Conservation (phyloP, 2,888 invertebrate genomes). For the Diploptera punctata region DNA sequence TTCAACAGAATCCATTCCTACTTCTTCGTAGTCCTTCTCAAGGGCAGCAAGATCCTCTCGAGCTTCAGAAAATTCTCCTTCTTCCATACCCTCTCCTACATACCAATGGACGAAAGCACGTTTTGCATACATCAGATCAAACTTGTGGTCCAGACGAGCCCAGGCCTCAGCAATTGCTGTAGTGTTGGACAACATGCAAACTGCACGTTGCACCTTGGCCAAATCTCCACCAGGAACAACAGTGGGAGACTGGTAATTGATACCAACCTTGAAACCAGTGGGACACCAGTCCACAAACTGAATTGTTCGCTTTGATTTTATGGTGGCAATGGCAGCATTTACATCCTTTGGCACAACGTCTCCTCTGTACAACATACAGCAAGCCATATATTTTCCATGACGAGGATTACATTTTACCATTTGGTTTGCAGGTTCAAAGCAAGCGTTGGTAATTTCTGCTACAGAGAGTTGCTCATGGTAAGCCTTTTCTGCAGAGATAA, state of each 20-base stretch:
- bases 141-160: constrained; percentile 73
- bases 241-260: constrained; percentile 83
- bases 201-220: constrained; percentile 64
- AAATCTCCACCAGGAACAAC: constrained; percentile 59
- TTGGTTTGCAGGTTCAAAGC: constrained; percentile 96
- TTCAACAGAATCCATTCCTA: constrained; percentile 63
- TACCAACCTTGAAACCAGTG: constrained; percentile 67
- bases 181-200: constrained; percentile 77
- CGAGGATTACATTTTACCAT: constrained; percentile 95
- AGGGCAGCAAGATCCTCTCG: constrained; percentile 84
- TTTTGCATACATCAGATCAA: constrained; percentile 68
- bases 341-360: constrained; percentile 56
- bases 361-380: constrained; percentile 78
- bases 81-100: constrained; percentile 62
- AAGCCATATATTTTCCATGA: constrained; percentile 94
- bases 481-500: constrained; percentile 86
- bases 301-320: constrained; percentile 48
- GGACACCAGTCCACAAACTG: constrained; percentile 64
- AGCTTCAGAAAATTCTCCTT: constrained; percentile 73
- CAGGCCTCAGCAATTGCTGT: constrained; percentile 91
- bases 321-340: constrained; percentile 45
- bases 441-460: constrained; percentile 92
- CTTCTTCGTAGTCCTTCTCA: constrained; percentile 82
- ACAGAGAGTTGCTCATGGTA: constrained; percentile 93
- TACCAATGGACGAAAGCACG: constrained; percentile 71